A percentile compares a stretch with the other conserved stretches of the same genome.
These are phyloP conservation scores for Hoplostethus atlanticus DNA, from an alignment of 2,797 vertebrate genomes.

Conservation along the genomic window DNA sequence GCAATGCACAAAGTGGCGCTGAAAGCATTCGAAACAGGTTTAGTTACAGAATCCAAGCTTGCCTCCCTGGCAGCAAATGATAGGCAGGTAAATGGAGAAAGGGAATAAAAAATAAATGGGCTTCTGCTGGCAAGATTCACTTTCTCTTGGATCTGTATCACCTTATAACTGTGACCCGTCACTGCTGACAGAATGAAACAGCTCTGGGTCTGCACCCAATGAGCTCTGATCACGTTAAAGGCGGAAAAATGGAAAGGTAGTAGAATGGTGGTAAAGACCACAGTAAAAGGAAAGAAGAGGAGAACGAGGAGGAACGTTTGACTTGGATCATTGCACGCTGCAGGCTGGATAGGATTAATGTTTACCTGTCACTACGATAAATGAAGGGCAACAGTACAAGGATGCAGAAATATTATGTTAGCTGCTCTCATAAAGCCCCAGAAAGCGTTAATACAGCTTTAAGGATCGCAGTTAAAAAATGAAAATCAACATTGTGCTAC, in stretches of 20 bases:
- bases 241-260: background rate
- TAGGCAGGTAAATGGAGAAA: background rate
- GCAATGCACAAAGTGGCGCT: background rate
- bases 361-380: constrained; percentile 34
- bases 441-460: constrained; percentile 50
- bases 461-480: constrained; percentile 30
- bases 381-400: constrained; percentile 47
- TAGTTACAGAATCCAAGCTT: background rate
- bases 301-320: background rate
- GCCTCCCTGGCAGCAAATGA: background rate
- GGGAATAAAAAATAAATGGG: background rate
- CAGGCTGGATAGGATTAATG: constrained; percentile 14
- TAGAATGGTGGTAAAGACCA: background rate
- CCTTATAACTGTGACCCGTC: background rate
- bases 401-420: constrained; percentile 47
- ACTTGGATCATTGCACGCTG: constrained; percentile 11
- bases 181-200: constrained; percentile 12
- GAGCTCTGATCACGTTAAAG: background rate
- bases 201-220: constrained; percentile 1
- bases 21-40: background rate
- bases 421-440: constrained; percentile 55
- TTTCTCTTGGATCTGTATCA: constrained; percentile 11
- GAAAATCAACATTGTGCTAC: background rate
- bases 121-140: background rate
- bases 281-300: background rate